phyloP scores from a whole-genome alignment of 2,888 invertebrate genomes.

The Seira sanloemensis region DNA sequence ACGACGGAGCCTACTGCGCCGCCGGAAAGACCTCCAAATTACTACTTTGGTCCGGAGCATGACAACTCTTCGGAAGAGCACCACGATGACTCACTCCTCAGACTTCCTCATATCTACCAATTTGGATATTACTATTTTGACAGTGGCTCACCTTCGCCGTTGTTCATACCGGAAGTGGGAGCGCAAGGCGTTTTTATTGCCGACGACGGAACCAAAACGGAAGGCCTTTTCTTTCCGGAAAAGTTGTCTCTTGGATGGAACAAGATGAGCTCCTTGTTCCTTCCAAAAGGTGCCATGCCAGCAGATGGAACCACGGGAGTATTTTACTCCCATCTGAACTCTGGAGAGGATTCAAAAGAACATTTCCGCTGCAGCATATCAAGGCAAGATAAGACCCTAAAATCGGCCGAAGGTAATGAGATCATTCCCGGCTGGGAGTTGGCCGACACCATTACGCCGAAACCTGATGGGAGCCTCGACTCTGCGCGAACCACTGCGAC shows the following conservation, averaged over 20 bases:
- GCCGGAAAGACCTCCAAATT: background rate
- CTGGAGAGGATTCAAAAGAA: background rate
- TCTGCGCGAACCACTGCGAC: background rate
- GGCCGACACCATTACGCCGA: background rate
- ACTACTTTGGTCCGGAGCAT: background rate
- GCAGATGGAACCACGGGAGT: constrained; percentile 13
- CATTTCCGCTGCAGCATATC: background rate
- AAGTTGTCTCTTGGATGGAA: background rate
- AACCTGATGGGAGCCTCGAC: background rate
- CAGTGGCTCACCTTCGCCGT: background rate
- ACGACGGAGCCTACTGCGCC: background rate
- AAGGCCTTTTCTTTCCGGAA: constrained; percentile 1
- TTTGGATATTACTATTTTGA: constrained; percentile 4
- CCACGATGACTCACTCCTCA: background rate
- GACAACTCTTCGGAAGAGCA: background rate
- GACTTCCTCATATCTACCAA: constrained; percentile 2
- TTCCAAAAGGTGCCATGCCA: background rate
- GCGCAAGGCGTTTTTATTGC: constrained; percentile 4
- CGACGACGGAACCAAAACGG: background rate
- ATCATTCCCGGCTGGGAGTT: constrained; percentile 15
- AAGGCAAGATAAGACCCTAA: background rate
- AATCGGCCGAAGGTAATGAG: background rate
- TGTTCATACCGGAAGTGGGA: constrained; percentile 37
- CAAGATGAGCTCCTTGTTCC: background rate
- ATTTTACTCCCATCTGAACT: too few species aligned